These are phyloP conservation scores for Drosophila kambysellisi DNA, from an alignment of 2,888 invertebrate genomes.

Conservation along the genomic window DNA sequence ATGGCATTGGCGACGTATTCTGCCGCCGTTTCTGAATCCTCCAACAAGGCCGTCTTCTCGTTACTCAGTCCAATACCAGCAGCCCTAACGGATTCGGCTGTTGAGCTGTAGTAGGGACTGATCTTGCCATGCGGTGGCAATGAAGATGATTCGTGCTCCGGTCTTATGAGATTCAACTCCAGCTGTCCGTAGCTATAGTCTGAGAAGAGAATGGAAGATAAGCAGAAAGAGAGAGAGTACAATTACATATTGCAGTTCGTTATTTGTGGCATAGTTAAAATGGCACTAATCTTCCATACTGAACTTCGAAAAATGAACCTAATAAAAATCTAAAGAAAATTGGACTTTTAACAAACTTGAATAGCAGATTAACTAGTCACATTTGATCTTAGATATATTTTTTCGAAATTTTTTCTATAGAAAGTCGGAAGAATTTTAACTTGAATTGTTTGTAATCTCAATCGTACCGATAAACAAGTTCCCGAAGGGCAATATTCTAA, in stretches of 20 bases:
- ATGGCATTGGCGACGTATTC: slow-evolving; percentile 85
- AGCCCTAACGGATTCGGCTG: slow-evolving; percentile 35
- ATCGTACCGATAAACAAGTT: background rate
- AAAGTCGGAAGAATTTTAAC: background rate
- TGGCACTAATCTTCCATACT: background rate
- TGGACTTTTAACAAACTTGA: background rate
- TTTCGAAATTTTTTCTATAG: background rate
- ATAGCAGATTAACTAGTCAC: background rate
- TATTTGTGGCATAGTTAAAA: background rate
- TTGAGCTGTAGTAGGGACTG: slow-evolving; percentile 51
- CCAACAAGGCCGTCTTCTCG: slow-evolving; percentile 58
- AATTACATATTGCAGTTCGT: background rate
- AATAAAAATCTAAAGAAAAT: background rate
- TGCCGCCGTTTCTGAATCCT: slow-evolving; percentile 83
- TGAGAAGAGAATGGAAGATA: slow-evolving; percentile 20
- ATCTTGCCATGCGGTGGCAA: slow-evolving; percentile 50
- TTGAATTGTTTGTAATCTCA: background rate
- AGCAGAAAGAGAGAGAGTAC: background rate
- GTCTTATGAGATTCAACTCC: slow-evolving; percentile 82
- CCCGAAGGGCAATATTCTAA: background rate
- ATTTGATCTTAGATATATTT: background rate
- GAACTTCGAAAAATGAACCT: background rate
- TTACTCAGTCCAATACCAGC: slow-evolving; percentile 23
- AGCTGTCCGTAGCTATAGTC: slow-evolving; percentile 77
- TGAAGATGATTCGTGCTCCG: slow-evolving; percentile 68